Conservation (phyloP, 2,113 vertebrate genomes). For the Genyomyrus donnyi region DNA sequence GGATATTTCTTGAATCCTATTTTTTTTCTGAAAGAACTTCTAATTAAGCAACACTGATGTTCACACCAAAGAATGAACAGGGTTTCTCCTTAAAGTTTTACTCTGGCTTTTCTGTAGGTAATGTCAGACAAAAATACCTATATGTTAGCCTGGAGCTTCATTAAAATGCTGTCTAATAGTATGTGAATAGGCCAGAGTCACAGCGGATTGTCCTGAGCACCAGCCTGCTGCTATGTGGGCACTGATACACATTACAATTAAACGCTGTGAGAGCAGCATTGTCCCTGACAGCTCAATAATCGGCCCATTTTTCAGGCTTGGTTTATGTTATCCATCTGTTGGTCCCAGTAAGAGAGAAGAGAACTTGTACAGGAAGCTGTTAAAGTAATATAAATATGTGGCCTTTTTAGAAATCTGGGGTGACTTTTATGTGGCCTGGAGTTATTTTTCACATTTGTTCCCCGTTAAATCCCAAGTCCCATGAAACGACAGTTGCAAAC, state of each 20-base stretch:
- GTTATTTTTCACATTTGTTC: neutral
- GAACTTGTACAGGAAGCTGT: neutral
- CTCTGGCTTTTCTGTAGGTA: neutral
- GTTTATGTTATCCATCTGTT: constrained; percentile 10
- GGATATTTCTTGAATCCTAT: neutral
- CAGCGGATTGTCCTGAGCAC: neutral
- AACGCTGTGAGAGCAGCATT: neutral
- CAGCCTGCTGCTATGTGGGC: neutral
- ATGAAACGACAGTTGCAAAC: neutral
- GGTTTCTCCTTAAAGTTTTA: neutral
- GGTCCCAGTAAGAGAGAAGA: neutral
- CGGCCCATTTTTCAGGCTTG: neutral
- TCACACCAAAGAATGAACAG: neutral
- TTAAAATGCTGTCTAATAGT: neutral
- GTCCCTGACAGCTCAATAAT: neutral
- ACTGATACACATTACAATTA: neutral
- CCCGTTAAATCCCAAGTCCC: neutral
- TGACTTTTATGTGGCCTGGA: neutral
- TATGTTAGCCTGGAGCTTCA: neutral
- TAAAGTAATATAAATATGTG: neutral
- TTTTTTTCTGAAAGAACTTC: neutral
- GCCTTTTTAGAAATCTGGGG: constrained; percentile 1
- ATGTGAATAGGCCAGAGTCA: neutral
- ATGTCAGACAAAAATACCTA: neutral
- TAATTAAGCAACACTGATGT: neutral